Evolutionary conservation across 2,797 vertebrate genomes (phyloP), one percentile per base, ranked within the genome.

Genomic region (Protosalanx chinensis): DNA sequence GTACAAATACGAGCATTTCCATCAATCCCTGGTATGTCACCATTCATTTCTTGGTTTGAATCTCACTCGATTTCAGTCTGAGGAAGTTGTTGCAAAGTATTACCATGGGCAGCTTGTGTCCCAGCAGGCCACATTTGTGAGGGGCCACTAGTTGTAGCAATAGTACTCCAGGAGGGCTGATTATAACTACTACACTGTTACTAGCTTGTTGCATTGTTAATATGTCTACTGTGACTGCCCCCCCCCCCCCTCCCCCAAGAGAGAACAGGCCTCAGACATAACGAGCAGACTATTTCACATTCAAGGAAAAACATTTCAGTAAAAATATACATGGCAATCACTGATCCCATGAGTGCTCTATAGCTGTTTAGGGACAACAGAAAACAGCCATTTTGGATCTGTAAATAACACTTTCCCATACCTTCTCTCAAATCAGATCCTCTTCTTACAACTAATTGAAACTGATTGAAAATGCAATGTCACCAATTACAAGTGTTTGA

Each of bases 361-460:
- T 65, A 66, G 64, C 53, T 56, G 46, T 59, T 49, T 53, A 49
- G 49, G 61, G 32, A 23, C 27, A 64, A 51, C 41, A 49, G 64
- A 13, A 15, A 0, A 57, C 56, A 58, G 56, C 56, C 20, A n/a
- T 58, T 58, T 6, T 1, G 61, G 58, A 16, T 72, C 12, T 37
- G 33, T 72, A 72, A 76, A 68, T 62, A 68, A 68, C 18, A 56
- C 41, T 67, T 63, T 49, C 37, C 72, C 30, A 23, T 68, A 32
- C 46, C 46, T 57, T 18, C 15, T 69, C 60, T 51, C 53, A 1
- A 7, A 15, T 10, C 12, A 56, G 29, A 46, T 10, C 6, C 51
- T 37, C 12, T 27, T 46, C 41, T 46, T 13, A 46, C 41, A 46
- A 46, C 41, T 46, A 8, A 13, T 46, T 46, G 7, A 46, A 46